These are phyloP conservation scores for Chrysopilus asiliformis DNA, from an alignment of 2,888 invertebrate species.

Conservation along the genomic window DNA sequence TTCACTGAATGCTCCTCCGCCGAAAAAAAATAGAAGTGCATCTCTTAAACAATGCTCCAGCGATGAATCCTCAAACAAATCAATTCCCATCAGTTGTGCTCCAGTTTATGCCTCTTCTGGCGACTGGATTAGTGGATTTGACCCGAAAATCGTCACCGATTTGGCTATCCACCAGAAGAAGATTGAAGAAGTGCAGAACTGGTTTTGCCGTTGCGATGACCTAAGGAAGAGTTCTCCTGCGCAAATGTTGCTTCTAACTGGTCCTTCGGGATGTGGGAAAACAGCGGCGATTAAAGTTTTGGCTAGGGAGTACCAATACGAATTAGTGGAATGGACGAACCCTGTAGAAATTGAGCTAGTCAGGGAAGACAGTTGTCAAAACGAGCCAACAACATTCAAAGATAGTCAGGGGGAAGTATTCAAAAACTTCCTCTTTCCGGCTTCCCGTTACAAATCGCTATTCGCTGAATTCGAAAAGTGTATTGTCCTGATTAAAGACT, in stretches of 20 bases:
- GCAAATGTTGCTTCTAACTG: slow-evolving; percentile 56
- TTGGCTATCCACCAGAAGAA: slow-evolving; percentile 64
- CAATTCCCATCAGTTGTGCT: no score
- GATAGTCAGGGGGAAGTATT: slow-evolving; percentile 56
- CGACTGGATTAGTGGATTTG: no score
- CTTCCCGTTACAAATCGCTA: slow-evolving; percentile 60
- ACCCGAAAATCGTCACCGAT: slow-evolving; percentile 45
- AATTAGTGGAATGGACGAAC: slow-evolving; percentile 64
- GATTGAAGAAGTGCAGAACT: slow-evolving; percentile 54
- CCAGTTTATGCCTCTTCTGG: no score
- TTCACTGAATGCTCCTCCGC: no score
- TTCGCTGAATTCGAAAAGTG: slow-evolving; percentile 41
- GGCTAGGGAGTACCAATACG: slow-evolving; percentile 42
- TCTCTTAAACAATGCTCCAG: no score
- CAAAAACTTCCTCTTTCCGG: slow-evolving; percentile 59
- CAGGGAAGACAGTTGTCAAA: slow-evolving; percentile 19
- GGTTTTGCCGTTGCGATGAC: slow-evolving; percentile 39
- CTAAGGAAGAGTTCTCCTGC: slow-evolving; percentile 25
- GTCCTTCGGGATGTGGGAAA: slow-evolving; percentile 78
- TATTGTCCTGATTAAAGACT: slow-evolving; percentile 62
- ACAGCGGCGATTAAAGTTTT: slow-evolving; percentile 56
- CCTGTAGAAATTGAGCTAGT: slow-evolving; percentile 56
- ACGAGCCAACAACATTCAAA: slow-evolving; percentile 17
- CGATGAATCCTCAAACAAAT: no score
- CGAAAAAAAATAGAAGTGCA: no score